Percentiles rank a stretch among this genome's conserved stretches.
Conservation (phyloP, 2,888 invertebrate species). For the Neocrepidodera transversa region DNA sequence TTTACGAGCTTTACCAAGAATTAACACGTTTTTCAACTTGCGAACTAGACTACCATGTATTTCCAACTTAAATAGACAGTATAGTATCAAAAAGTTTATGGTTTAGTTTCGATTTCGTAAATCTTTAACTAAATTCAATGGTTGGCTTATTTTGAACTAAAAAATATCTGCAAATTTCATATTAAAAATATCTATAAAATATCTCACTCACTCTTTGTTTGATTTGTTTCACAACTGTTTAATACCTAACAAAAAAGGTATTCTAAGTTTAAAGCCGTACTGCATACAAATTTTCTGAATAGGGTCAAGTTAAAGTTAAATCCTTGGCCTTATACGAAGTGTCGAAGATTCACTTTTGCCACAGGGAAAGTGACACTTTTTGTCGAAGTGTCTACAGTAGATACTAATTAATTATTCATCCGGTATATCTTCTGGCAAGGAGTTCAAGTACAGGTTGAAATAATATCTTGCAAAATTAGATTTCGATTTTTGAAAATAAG, state of each 20-base stretch:
- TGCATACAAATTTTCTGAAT: conserved; percentile 23
- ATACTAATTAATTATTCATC: not conserved
- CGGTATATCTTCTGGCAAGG: not conserved
- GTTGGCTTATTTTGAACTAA: no score
- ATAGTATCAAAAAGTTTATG: no score
- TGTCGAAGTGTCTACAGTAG: not conserved
- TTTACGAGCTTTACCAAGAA: no score
- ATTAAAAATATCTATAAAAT: no score
- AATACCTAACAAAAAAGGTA: not conserved
- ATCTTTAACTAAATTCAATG: no score
- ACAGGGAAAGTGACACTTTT: conserved; percentile 21
- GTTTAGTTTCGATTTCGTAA: no score
- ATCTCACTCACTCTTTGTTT: no score
- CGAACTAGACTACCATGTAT: no score
- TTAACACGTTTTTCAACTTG: no score
- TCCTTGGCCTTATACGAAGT: conserved; percentile 30
- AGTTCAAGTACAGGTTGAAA: not conserved
- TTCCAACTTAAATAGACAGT: no score
- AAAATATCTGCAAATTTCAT: no score
- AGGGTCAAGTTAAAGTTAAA: conserved; percentile 32
- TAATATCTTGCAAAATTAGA: not conserved
- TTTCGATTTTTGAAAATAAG: not conserved
- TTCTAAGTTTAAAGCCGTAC: not conserved
- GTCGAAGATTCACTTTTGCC: conserved; percentile 15
- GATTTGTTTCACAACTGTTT: conserved; percentile 6